Base-by-base conservation (phyloP, 2,888 invertebrate genomes). In the Watsonalla cultraria region DNA sequence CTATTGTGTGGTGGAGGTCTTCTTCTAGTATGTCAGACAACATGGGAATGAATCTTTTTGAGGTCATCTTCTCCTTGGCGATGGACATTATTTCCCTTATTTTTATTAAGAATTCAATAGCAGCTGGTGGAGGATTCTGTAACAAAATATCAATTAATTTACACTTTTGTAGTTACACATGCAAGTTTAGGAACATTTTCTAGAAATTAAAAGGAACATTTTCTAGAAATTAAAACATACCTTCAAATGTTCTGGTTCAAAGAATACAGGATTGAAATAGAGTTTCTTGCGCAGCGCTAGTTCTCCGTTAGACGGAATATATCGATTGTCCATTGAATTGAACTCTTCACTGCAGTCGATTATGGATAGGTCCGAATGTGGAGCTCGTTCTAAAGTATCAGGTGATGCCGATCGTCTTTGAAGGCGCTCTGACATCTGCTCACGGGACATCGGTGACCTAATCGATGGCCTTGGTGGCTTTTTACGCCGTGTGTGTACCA, bases 191-290 rank as follows among this genome's bases (percentile, higher is more conserved):
- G 7, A 35, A 47, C 37, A 47, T 11, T 15, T 34, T 53, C 42
- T 53, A 47, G 50, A 8, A 35, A 9, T 49, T 33, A 46, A 34
- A 47, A 1, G 53, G 7, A 35, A 47, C 37, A 47, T 11, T 15
- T 34, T 53, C 42, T 53, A 47, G 50, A 8, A 35, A 9, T 49
- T 33, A 46, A 34, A 47, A 45, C 53, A 90, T 91, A 96, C 96
- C 92, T 95, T 92, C 52, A 98, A 86, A 59, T 96, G 87, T 75
- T 97, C 96, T 0, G 95, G 94, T 80, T 98, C 97, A 72, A 98
- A 97, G 80, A 97, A 98, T 0, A 97, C 96, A 0, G 97, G 97
- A 84, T 97, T 97, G 72, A 97, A 97, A 76, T 96, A 97, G 5
- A 97, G 86, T 73, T 97, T 96, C 67, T 94, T 93, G 56, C 96